Evolutionary conservation across 2,113 vertebrate genomes (phyloP).

Genomic region (Nothoprocta perdicaria): DNA sequence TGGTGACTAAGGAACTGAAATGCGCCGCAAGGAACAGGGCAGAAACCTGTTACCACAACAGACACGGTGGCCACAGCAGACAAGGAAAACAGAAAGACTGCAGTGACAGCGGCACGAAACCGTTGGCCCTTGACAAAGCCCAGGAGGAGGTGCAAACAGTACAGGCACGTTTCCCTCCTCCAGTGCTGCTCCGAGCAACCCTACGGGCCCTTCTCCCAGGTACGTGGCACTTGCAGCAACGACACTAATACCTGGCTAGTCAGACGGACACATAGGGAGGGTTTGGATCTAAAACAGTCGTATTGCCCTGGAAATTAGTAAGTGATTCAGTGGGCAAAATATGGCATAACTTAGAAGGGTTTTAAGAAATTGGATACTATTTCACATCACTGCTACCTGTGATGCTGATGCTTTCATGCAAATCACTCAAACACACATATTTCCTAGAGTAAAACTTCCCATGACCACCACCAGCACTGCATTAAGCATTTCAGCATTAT

Average conservation of each 20-base stretch:
- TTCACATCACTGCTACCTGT: not conserved
- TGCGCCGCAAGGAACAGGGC: not conserved
- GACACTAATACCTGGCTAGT: not conserved
- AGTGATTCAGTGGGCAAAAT: not conserved
- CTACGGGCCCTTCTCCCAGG: not conserved
- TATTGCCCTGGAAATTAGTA: not conserved
- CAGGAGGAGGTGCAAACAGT: not conserved
- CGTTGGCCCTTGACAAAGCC: not conserved
- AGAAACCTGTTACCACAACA: not conserved
- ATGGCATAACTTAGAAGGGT: not conserved
- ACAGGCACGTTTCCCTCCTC: not conserved
- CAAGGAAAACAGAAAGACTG: not conserved
- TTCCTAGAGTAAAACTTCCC: not conserved
- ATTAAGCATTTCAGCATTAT: not conserved
- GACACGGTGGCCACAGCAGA: not conserved
- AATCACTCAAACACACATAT: rapidly evolving
- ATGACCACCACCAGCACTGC: not conserved
- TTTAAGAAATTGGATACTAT: not conserved
- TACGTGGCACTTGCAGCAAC: not conserved
- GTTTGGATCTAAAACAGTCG: not conserved
- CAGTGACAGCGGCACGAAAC: rapidly evolving
- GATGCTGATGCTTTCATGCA: not conserved
- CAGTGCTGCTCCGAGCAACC: not conserved
- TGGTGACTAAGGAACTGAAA: not conserved
- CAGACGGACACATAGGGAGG: rapidly evolving